Evolutionary conservation across 2,888 invertebrate genomes (phyloP), one percentile per base, ranked within the genome.

Genomic region (Acanthoscelides obtectus): DNA sequence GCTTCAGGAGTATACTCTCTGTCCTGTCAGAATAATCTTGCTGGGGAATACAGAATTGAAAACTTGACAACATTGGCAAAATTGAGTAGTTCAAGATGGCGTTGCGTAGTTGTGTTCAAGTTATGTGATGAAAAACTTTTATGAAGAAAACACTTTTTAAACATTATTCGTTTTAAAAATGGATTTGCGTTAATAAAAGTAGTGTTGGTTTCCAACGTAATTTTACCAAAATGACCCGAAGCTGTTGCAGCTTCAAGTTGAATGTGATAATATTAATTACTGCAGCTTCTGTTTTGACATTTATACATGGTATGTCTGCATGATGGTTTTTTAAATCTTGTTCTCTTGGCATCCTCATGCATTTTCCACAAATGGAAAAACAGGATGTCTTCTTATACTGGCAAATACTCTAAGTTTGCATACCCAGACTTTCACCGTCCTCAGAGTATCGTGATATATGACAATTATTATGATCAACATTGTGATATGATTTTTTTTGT

Each of bases 221-320:
- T 45, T 45, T 45, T 45, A 45, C 45, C 45, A 45, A 45, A 45
- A 45, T 45, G 45, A 45, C 45, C 45, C 45, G 12, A 45, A 45
- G 45, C 45, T 45, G 17, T 17, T 75, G 70, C 69, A 69, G 71
- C 70, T 69, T 74, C 77, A 81, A 76, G 77, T 80, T 77, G 75
- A 79, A 79, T 79, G 79, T 81, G 76, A 79, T 80, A 77, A 78
- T 81, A 77, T 77, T 82, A 77, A 77, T 82, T 75, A 45, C 45
- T 45, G 45, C 45, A 45, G 77, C 80, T 77, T 79, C 78, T 79
- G 81, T 82, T 80, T 81, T 82, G 82, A 80, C 81, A 79, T 76
- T 76, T 75, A 80, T 80, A 80, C 80, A 82, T 45, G 45, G 45
- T 45, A 45, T 1, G 45, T 45, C 45, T 45, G 45, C 45, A 45